These are phyloP conservation scores for Meteorus cinctellus DNA, from an alignment of 2,888 invertebrate genomes.

Conservation along the genomic window DNA sequence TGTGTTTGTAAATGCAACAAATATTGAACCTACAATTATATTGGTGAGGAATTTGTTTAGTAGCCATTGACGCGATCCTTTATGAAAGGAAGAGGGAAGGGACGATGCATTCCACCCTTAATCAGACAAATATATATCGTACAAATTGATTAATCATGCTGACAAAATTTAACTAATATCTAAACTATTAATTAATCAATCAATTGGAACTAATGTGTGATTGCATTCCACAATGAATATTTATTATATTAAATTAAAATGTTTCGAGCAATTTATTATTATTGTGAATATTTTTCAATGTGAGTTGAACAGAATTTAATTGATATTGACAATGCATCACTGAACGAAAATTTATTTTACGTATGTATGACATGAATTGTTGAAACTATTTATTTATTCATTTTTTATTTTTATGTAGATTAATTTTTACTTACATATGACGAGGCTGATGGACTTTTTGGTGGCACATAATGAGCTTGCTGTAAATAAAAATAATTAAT, in stretches of 20 bases:
- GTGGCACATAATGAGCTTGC: conserved; percentile 57
- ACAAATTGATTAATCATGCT: conserved; percentile 52
- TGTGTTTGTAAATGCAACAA: conserved; percentile 44
- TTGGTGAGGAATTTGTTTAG: conserved; percentile 60
- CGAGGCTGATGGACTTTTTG: conserved; percentile 63
- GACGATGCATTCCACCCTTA: conserved; percentile 68
- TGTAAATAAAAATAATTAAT: conserved; percentile 25
- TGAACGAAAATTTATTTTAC: background rate
- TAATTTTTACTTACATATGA: conserved; percentile 60
- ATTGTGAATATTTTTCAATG: background rate
- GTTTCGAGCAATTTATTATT: background rate
- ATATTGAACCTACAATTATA: conserved; percentile 61
- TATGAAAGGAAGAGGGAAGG: conserved; percentile 69
- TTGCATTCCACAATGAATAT: background rate
- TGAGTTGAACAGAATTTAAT: too few relatives aligned
- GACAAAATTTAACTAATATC: conserved; percentile 19
- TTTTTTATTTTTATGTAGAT: background rate
- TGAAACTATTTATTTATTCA: background rate
- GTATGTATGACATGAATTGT: background rate
- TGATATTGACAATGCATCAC: too few relatives aligned
- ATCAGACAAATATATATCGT: conserved; percentile 60
- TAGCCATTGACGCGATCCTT: conserved; percentile 69
- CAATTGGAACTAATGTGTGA: conserved; percentile 1
- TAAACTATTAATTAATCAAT: conserved; percentile 1
- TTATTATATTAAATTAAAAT: background rate